Evolutionary conservation across 2,888 invertebrate species (phyloP), one percentile per base, ranked within the genome.

Genomic region (Drosophila nr. medialis): DNA sequence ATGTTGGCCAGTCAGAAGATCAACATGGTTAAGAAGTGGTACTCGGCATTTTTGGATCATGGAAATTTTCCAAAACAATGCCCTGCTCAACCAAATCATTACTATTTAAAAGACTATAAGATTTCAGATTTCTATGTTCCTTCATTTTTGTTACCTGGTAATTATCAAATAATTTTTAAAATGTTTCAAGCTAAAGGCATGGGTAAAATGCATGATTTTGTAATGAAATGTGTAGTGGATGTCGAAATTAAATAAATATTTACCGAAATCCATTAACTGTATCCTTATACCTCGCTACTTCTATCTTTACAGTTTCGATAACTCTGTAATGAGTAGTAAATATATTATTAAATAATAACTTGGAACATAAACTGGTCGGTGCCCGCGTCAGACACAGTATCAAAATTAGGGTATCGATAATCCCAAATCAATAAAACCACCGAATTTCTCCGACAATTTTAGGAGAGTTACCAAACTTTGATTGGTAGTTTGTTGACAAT

Each of bases 11-110:
- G 18, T 4, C 62, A n/a, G 0, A 72, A 59, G 10, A 77, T 58
- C 13, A 86, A 74, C 62, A 66, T 90, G 18, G 67, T 84, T 6
- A 78, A 80, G 8, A 51, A 50, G 0, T 88, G 85, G 83, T 61
- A 82, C 0, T 64, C 66, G 0, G 75, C 78, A n/a, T 62, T 91
- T 13, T 69, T 71, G 34, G 59, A 65, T 24, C 70, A 77, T 32
- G 84, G 91, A 0, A 89, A 90, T 51, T 77, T 90, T 10, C 48
- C 70, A 10, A 56, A 42, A 18, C 53, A 56, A 4, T 91, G 91
- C 58, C 90, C 91, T 0, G 62, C 82, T 1, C 27, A 18, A 6
- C 64, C 73, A 7, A 72, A 59, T 5, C 48, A 61, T 27, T 86
- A 89, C 49, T 89, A 67, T 56, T 6, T 89, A 6, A 66, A 8